phyloP scores from a whole-genome alignment of 2,888 invertebrate species.

The Acheta domesticus region DNA sequence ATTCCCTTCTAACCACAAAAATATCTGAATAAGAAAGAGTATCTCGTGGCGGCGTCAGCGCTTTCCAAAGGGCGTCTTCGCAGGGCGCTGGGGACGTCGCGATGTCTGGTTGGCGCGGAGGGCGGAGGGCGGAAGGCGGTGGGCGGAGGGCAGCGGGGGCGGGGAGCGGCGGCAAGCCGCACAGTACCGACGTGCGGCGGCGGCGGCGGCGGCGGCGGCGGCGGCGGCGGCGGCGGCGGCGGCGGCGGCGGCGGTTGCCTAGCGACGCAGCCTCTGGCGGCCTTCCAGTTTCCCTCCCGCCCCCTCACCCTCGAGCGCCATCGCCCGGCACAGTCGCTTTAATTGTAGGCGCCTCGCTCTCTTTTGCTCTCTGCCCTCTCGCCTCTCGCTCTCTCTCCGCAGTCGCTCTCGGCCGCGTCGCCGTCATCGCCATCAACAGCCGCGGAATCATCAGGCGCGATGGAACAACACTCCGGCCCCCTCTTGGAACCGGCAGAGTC shows the following conservation, averaged over 20 bases:
- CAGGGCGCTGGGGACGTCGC: too few relatives aligned
- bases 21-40: too few relatives aligned
- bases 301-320: not conserved
- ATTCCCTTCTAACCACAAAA: too few relatives aligned
- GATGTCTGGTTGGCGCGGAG: too few relatives aligned
- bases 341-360: not conserved
- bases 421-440: not conserved
- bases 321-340: not conserved
- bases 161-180: too few relatives aligned
- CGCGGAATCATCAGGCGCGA: not conserved
- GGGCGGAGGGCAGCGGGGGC: too few relatives aligned
- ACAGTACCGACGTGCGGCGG: too few relatives aligned
- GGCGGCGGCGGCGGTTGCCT: not conserved
- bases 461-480: not conserved
- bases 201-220: too few relatives aligned
- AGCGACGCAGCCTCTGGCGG: slow-evolving; percentile 7
- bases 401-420: not conserved
- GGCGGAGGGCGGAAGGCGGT: too few relatives aligned
- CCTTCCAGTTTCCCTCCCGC: not conserved
- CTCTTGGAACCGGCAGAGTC: too few relatives aligned
- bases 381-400: not conserved
- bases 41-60: too few relatives aligned
- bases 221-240: not conserved
- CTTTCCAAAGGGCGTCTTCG: too few relatives aligned
- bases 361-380: not conserved